Evolutionary conservation across 2,888 invertebrate genomes (phyloP).

Genomic region (Phymatocera aterrima): DNA sequence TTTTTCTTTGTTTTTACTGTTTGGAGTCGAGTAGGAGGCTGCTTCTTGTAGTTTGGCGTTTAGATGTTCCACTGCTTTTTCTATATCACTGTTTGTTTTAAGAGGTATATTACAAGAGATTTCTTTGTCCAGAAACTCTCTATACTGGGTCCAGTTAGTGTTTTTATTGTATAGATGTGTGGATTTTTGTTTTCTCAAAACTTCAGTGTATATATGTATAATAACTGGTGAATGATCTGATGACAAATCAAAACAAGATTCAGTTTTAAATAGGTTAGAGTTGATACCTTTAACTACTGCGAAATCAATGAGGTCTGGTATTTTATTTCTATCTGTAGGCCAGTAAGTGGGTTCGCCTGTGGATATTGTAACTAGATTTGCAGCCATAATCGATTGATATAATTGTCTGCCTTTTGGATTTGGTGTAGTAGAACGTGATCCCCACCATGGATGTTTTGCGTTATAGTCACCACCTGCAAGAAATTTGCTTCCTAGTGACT

Average conservation of each 20-base stretch:
- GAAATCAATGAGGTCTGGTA: constrained; percentile 54
- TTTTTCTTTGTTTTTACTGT: background rate
- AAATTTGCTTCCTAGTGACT: constrained; percentile 50
- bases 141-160: constrained; percentile 38
- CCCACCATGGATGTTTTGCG: constrained; percentile 54
- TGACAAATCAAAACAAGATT: constrained; percentile 49
- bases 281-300: constrained; percentile 48
- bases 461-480: constrained; percentile 54
- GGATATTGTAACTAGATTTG: constrained; percentile 42
- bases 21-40: constrained; percentile 25
- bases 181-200: background rate
- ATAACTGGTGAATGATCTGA: constrained; percentile 49
- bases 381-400: constrained; percentile 17
- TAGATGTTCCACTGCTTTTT: constrained; percentile 41
- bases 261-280: constrained; percentile 20
- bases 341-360: constrained; percentile 56
- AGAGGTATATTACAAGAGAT: constrained; percentile 36
- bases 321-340: constrained; percentile 52
- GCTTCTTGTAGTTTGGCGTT: constrained; percentile 7
- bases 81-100: constrained; percentile 48
- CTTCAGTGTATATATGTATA: constrained; percentile 34
- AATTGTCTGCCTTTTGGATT: constrained; percentile 19
- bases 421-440: constrained; percentile 49
- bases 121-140: constrained; percentile 33
- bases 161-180: constrained; percentile 29